These are phyloP conservation scores for Tromatobia lineatoria DNA, from an alignment of 2,888 invertebrate genomes.

Conservation along the genomic window DNA sequence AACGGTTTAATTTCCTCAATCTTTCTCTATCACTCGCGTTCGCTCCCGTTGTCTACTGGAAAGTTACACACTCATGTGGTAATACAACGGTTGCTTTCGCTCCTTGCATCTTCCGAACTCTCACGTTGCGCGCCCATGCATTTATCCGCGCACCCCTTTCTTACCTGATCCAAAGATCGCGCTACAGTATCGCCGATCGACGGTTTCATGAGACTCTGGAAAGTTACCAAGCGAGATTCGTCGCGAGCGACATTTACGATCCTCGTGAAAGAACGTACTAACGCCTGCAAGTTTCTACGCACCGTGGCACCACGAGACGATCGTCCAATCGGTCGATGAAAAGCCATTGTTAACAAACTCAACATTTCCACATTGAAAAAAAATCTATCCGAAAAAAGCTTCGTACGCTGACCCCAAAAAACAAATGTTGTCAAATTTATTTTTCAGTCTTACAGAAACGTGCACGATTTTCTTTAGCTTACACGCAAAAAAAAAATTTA, in stretches of 20 bases:
- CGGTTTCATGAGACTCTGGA: slow-evolving; percentile 45
- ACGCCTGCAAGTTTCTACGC: slow-evolving; percentile 70
- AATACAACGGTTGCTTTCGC: slow-evolving; percentile 27
- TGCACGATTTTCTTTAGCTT: no score
- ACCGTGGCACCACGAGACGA: slow-evolving; percentile 77
- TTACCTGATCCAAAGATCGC: background rate
- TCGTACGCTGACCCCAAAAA: no score
- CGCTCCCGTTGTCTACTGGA: slow-evolving; percentile 69
- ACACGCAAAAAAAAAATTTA: no score
- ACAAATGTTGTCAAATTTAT: no score
- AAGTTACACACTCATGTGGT: slow-evolving; percentile 67
- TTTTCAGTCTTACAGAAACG: no score
- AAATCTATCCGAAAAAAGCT: no score
- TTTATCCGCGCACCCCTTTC: background rate
- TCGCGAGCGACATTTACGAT: slow-evolving; percentile 14
- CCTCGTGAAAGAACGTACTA: slow-evolving; percentile 28
- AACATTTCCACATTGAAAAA: no score
- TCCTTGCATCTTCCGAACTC: background rate
- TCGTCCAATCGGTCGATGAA: background rate
- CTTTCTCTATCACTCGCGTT: slow-evolving; percentile 15
- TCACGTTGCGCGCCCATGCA: background rate
- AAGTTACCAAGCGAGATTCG: slow-evolving; percentile 67
- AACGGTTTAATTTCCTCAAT: slow-evolving; percentile 50
- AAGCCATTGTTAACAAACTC: background rate
- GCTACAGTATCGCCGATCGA: background rate